These are phyloP conservation scores for Danio aesculapii DNA, from an alignment of 2,797 vertebrate genomes.

Conservation along the genomic window DNA sequence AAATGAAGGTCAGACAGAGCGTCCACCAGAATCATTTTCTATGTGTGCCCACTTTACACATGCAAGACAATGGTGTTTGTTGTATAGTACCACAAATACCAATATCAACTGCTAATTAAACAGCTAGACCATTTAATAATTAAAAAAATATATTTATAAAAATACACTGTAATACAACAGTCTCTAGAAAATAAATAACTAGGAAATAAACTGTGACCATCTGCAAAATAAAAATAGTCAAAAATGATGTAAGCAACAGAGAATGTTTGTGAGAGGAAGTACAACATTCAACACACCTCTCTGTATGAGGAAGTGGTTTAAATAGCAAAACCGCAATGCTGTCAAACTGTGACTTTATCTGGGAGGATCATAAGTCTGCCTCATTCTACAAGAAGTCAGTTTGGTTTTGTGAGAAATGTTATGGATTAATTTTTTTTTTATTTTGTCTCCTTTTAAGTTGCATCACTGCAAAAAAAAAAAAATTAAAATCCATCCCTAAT, in stretches of 20 bases:
- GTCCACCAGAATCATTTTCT: background rate
- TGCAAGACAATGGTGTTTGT: background rate
- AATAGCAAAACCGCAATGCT: conserved; percentile 49
- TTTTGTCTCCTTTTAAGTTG: too few species aligned
- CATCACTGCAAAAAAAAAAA: background rate
- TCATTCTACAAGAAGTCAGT: too few species aligned
- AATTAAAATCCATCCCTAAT: background rate
- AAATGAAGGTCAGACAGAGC: background rate
- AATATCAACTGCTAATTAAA: background rate
- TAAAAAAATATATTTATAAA: background rate
- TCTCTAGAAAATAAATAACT: background rate
- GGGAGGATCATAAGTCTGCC: background rate
- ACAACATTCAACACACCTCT: conserved; percentile 25
- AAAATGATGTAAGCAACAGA: conserved; percentile 46
- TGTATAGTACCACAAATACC: background rate
- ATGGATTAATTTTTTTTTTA: too few species aligned
- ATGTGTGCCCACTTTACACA: background rate
- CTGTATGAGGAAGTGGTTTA: conserved; percentile 62
- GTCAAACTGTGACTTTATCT: background rate
- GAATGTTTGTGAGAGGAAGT: conserved; percentile 33
- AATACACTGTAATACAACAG: background rate
- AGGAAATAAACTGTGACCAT: background rate
- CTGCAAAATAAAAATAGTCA: conserved; percentile 27
- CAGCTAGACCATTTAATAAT: background rate
- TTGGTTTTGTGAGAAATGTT: too few species aligned